Evolutionary conservation across 2,113 vertebrate species (phyloP).

Genomic region (Bujurquina vittata): DNA sequence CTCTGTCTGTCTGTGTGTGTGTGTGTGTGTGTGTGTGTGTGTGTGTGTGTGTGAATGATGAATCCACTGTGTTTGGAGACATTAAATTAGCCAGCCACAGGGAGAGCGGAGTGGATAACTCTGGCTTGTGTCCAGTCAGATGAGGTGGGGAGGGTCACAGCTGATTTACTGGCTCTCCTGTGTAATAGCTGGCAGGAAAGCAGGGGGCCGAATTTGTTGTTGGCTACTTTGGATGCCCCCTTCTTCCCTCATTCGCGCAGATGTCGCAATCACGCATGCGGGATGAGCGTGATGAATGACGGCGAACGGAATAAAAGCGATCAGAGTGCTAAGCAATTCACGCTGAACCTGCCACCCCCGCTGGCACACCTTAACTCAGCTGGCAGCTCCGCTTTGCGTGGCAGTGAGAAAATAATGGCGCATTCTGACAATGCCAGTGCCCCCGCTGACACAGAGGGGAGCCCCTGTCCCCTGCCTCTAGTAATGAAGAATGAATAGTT

Average conservation of each 20-base stretch:
- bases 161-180: slow-evolving; percentile 70
- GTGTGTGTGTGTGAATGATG: slow-evolving; percentile 59
- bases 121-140: slow-evolving; percentile 74
- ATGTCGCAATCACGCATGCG: slow-evolving; percentile 48
- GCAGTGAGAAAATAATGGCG: slow-evolving; percentile 65
- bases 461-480: slow-evolving; percentile 55
- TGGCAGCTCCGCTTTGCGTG: slow-evolving; percentile 57
- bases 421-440: slow-evolving; percentile 66
- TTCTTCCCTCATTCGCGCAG: slow-evolving; percentile 38
- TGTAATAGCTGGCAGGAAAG: slow-evolving; percentile 63
- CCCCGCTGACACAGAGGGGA: slow-evolving; percentile 62
- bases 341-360: slow-evolving; percentile 60
- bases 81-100: slow-evolving; percentile 68
- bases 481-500: slow-evolving; percentile 71
- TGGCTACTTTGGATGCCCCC: slow-evolving; percentile 54
- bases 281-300: slow-evolving; percentile 54
- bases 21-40: slow-evolving; percentile 15
- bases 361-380: slow-evolving; percentile 65
- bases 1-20: slow-evolving; percentile 8
- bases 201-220: slow-evolving; percentile 66
- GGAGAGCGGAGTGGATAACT: slow-evolving; percentile 61
- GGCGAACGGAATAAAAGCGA: slow-evolving; percentile 49
- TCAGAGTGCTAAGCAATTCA: slow-evolving; percentile 50
- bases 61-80: slow-evolving; percentile 66
- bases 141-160: slow-evolving; percentile 59